Evolutionary conservation across 2,888 invertebrate species (phyloP).

Genomic region (Tuta absoluta): DNA sequence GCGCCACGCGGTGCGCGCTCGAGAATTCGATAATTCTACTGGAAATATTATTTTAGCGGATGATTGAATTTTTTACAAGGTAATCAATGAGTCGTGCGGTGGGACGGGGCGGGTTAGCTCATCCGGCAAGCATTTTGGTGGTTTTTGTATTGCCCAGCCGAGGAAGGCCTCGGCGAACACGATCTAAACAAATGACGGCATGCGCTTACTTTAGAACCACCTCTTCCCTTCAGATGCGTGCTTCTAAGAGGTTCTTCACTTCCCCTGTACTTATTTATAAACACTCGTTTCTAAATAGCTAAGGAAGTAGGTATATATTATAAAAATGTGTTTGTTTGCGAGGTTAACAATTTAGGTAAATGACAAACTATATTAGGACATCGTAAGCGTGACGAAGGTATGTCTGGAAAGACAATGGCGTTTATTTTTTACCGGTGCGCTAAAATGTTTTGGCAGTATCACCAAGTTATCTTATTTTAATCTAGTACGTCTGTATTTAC

Average conservation of each 20-base stretch:
- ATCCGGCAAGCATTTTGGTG: slow-evolving; percentile 76
- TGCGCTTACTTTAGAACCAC: slow-evolving; percentile 42
- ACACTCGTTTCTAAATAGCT: background rate
- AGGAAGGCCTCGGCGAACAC: slow-evolving; percentile 75
- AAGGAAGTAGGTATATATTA: background rate
- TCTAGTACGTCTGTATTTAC: slow-evolving; percentile 19
- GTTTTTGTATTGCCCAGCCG: slow-evolving; percentile 70
- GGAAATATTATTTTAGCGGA: slow-evolving; percentile 67
- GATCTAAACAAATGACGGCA: slow-evolving; percentile 73
- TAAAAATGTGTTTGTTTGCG: background rate
- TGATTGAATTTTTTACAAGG: slow-evolving; percentile 76
- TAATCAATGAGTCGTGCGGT: slow-evolving; percentile 77
- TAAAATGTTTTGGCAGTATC: slow-evolving; percentile 2
- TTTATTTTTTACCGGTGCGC: background rate
- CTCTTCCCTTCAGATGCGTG: slow-evolving; percentile 39
- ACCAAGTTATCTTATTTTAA: slow-evolving; percentile 5
- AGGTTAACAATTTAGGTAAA: slow-evolving; percentile 6
- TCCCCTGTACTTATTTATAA: slow-evolving; percentile 12
- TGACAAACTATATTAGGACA: background rate
- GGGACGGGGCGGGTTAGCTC: slow-evolving; percentile 77
- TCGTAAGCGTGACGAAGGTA: background rate
- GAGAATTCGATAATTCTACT: slow-evolving; percentile 51
- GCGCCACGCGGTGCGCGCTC: slow-evolving; percentile 2
- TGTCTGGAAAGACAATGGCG: background rate
- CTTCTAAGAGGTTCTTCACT: slow-evolving; percentile 14